Base-by-base conservation (phyloP, 2,113 vertebrate genomes). In the Agelaius tricolor region DNA sequence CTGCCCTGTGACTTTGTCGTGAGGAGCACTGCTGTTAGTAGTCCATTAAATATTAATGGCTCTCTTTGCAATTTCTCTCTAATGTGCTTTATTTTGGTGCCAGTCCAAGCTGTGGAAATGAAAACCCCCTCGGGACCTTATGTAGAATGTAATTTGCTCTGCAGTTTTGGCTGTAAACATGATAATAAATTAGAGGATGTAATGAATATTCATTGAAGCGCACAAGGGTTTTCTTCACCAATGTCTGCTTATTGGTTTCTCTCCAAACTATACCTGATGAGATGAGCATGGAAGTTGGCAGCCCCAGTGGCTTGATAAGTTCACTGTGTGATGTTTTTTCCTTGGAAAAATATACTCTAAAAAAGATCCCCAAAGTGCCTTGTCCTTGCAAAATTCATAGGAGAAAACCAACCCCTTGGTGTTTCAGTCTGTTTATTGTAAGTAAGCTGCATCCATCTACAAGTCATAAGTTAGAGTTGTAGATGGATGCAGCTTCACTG, bases 151-250 rank as follows among this genome's bases (percentile, higher is more conserved):
- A 97, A 97, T 97, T 97, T 96, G 67, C 93, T 96, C 71, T 84
- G 93, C 87, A 97, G 61, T 96, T 97, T 97, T 97, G 78, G 91
- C 96, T 95, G 93, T 97, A 98, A 98, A 98, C 91, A 98, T 94
- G 86, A 83, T 96, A 93, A 97, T 97, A 97, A 97, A 97, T 98
- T 97, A 96, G 71, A 94, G 43, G 72, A 37, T 89, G 63, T 96
- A 92, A 96, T 97, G 73, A 97, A 97, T 98, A 97, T 97, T 96
- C 92, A 96, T 94, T 90, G 83, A 85, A 77, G 72, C 9, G 3
- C 35, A n/a, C 57, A 90, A 71, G 80, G 66, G 71, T 93, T 61
- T 61, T 83, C 44, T 73, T 80, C 86, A 80, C 61, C 69, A 61
- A 11, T 58, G 63, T 63, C 61, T 89, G 41, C 79, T 59, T 73